Evolutionary conservation across 1,140 invertebrate species (phyloP), one percentile per base, ranked within the genome.

Genomic region (Arion vulgaris): DNA sequence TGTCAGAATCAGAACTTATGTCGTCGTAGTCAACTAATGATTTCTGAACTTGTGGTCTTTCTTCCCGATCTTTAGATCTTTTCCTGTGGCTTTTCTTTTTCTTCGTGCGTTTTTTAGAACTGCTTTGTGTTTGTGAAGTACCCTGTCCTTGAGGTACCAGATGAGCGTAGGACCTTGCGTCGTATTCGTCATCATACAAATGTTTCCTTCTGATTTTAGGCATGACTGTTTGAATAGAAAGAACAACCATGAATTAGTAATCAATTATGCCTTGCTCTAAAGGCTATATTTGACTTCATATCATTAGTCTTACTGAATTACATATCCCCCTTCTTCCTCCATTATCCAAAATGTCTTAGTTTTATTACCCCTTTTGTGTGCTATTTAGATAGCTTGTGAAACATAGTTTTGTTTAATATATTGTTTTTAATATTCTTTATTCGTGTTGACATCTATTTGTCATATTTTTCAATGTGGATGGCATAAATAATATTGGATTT

Each of bases 11-110:
- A 66, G 89, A 91, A 84, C 88, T 89, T 28, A 91, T 88, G 81
- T 91, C 90, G 85, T 92, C 90, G 82, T 92, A 91, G n/a, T 83
- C 90, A 32, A 91, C 89, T 49, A 90, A 86, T 72, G 86, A 83
- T 77, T 88, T 87, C 32, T 85, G 82, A n/a, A n/a, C 28, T 38
- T 66, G 69, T 83, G 86, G 81, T 86, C 87, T 80, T 71, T 87
- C 80, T 77, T 87, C 84, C 81, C 86, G 77, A 81, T 85, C 84
- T 87, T 87, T 83, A 86, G 85, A 80, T 85, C 76, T 82, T 86
- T 78, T 81, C 85, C 78, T 80, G 84, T 83, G 53, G 72, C 78
- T 62, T 83, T 82, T 53, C 83, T 86, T 71, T 84, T 86, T 75
- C 85, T 84, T 26, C 73, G 74, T 62, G 79, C 71, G 62, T 83